Evolutionary conservation across 2,113 vertebrate genomes (phyloP).

Genomic region (Periophthalmodon schlosseri): DNA sequence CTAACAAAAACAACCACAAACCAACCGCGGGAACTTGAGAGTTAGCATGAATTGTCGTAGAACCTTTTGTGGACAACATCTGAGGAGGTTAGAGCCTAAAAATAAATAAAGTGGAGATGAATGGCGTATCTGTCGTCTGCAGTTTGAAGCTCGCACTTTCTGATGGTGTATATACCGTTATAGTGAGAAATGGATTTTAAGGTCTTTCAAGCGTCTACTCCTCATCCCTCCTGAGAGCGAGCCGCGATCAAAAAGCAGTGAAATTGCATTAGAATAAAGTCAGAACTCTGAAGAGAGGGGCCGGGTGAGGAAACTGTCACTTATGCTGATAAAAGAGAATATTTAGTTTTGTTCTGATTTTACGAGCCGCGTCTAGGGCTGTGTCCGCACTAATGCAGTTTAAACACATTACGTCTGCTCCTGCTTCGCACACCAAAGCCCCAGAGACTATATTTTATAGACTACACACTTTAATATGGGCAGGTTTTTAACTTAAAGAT

Average conservation of each 20-base stretch:
- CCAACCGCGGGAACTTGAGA: neutral
- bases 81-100: neutral
- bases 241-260: constrained; percentile 51
- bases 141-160: neutral
- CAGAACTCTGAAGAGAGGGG: constrained; percentile 55
- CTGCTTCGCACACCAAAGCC: neutral
- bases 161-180: constrained; percentile 17
- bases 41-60: constrained; percentile 1
- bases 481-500: neutral
- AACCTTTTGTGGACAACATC: neutral
- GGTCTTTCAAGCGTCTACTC: constrained; percentile 42
- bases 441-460: neutral
- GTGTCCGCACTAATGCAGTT: constrained; percentile 13
- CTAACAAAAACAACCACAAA: neutral
- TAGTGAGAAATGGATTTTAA: constrained; percentile 53
- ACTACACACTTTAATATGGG: neutral
- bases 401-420: neutral
- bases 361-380: constrained; percentile 18
- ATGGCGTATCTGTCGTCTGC: neutral
- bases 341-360: constrained; percentile 56
- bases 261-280: constrained; percentile 60
- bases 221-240: constrained; percentile 39
- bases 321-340: constrained; percentile 69
- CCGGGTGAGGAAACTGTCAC: constrained; percentile 60
- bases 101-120: neutral